Evolutionary conservation across 2,113 vertebrate species (phyloP), one percentile per base, ranked within the genome.

Genomic region (Dicentrarchus labrax): DNA sequence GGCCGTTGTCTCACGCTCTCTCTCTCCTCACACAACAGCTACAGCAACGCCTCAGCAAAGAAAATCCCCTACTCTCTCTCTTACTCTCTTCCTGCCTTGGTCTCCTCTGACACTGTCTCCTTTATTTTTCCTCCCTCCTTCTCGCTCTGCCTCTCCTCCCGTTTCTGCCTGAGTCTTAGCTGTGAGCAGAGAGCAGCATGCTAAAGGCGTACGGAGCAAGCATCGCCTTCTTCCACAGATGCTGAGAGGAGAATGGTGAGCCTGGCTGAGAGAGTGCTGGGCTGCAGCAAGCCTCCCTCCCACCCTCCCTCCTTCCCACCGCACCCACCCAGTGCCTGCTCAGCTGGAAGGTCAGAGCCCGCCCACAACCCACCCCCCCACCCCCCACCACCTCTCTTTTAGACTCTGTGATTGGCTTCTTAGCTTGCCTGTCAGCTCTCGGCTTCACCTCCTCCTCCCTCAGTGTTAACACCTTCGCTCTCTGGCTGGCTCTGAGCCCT

Each of bases 201-300:
- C 96, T 96, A 95, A 96, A 96, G 96, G 96, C 96, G 96, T 94
- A 95, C 95, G 96, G 97, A 95, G 96, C 96, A 95, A 96, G 96
- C 98, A 99, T 99, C 96, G 82, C 97, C 97, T 97, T 97, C 97
- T 97, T 97, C 96, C 96, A 97, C 96, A 95, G 95, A 97, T 96
- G 97, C 97, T 98, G 96, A 96, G 95, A 96, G 97, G 97, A 97
- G 97, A 97, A 98, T 97, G 96, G 97, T 97, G 89, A 95, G 96
- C 94, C 95, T 96, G 96, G 96, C 97, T 96, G 90, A 82, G 97
- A 95, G 97, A 96, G 96, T 95, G 94, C 96, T 95, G 96, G 95
- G 93, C 96, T 95, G 96, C 96, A 97, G 97, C 96, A 89, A 87
- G 86, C 79, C 71, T 96, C 12, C 69, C 96, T 95, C 30, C 30